Percentiles rank a stretch among this genome's conserved stretches.
These are phyloP conservation scores for Phrynocephalus versicolor DNA, from an alignment of 2,113 vertebrate species.

Conservation along the genomic window DNA sequence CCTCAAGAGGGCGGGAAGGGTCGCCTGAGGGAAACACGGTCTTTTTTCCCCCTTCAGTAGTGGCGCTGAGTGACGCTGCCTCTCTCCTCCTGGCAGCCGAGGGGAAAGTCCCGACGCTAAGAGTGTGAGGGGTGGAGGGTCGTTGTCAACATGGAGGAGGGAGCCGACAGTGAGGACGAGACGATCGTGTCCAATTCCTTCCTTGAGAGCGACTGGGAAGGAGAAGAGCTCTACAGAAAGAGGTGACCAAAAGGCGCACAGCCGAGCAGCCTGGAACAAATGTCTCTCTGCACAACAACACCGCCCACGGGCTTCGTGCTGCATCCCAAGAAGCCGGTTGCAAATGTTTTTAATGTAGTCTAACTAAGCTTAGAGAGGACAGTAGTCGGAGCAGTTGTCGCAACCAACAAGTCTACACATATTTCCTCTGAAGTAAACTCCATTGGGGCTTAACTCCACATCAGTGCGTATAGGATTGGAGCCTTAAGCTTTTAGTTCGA, in stretches of 20 bases:
- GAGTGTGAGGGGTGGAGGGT: accelerated
- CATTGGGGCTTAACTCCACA: not conserved
- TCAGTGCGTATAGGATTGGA: not conserved
- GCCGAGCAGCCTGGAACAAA: too few species aligned
- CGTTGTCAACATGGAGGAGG: not conserved
- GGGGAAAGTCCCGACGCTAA: accelerated
- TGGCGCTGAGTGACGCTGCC: accelerated
- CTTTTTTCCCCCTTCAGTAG: too few species aligned
- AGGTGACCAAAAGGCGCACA: too few species aligned
- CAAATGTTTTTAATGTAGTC: too few species aligned
- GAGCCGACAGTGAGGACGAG: constrained; percentile 59
- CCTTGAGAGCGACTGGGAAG: constrained; percentile 65
- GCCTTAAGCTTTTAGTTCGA: not conserved
- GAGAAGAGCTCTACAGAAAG: constrained; percentile 48
- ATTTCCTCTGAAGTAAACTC: not conserved
- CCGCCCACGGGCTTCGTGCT: not conserved
- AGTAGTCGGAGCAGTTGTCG: too few species aligned
- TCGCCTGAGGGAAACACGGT: not conserved
- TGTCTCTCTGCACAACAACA: too few species aligned
- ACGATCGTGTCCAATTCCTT: constrained; percentile 66
- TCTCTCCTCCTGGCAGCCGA: accelerated
- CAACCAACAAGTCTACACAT: too few species aligned
- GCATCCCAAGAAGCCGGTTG: too few species aligned
- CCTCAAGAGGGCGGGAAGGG: too few species aligned
- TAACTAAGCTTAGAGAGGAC: too few species aligned